These are phyloP conservation scores for Neostethus bicornis DNA, from an alignment of 2,797 vertebrate species.

Conservation along the genomic window DNA sequence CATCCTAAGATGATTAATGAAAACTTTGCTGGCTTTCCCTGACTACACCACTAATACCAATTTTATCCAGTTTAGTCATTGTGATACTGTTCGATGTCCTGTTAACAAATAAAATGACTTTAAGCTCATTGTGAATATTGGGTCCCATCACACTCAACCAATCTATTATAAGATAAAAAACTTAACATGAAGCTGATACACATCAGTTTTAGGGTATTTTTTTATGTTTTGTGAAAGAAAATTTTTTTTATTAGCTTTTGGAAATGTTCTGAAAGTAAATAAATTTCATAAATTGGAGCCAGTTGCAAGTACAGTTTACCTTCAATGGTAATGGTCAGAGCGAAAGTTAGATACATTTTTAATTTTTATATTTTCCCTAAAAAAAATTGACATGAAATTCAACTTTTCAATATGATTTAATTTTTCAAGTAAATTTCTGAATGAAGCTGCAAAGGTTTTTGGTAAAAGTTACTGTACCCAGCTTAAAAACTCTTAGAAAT, in stretches of 20 bases:
- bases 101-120: slow-evolving; percentile 9
- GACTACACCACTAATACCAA: slow-evolving; percentile 5
- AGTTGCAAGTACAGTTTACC: slow-evolving; percentile 19
- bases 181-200: slow-evolving; percentile 36
- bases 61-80: slow-evolving; percentile 17
- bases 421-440: too few relatives aligned
- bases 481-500: too few relatives aligned
- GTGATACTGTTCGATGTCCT: neutral
- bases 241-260: slow-evolving; percentile 21
- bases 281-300: slow-evolving; percentile 31
- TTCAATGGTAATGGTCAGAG: slow-evolving; percentile 27
- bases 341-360: too few relatives aligned
- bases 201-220: slow-evolving; percentile 12
- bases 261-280: slow-evolving; percentile 38
- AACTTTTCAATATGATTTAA: too few relatives aligned
- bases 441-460: too few relatives aligned
- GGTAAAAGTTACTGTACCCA: too few relatives aligned
- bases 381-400: neutral
- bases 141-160: neutral
- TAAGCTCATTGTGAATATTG: slow-evolving; percentile 17
- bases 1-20: neutral
- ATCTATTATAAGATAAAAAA: slow-evolving; percentile 40
- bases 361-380: slow-evolving; percentile 4
- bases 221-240: slow-evolving; percentile 19
- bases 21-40: slow-evolving; percentile 13